Base-by-base conservation (phyloP, 2,888 invertebrate genomes). In the Schizaphis graminum region DNA sequence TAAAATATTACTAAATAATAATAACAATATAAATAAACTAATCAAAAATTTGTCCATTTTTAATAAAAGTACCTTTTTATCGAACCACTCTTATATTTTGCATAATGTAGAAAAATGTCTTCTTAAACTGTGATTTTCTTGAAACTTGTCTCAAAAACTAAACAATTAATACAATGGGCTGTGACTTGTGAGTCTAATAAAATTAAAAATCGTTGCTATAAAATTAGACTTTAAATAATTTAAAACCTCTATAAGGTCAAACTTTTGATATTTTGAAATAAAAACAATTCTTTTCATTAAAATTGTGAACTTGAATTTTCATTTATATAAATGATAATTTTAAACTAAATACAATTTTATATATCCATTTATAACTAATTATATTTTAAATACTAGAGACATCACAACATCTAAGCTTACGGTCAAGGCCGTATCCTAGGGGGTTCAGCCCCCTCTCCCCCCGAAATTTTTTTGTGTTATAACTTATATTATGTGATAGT, bases 331-430 rank as follows among this genome's bases (percentile, higher is more conserved):
- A 85, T 57, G 24, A 85, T 86, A 44, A 67, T 77, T 47, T 85
- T 91, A 44, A 44, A 44, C 41, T 91, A 41, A 53, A 28, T 84
- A 35, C 26, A 24, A 41, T 56, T 91, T 84, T 84, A 56, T 56
- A 24, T 47, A 47, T 86, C 11, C 41, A 41, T 88, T 88, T 56
- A n/a, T 88, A 41, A 56, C 41, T 35, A 56, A 56, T 56, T 56
- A 56, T 56, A 41, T 49, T 26, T 56, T 89, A 89, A 88, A 88
- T 56, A 88, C 53, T 88, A 53, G 49, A n/a, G 53, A 13, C n/a
- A 87, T 53, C 28, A 88, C 35, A 4, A 35, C n/a, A 24, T 88
- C 24, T 53, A n/a, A 88, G 88, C 3, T 53, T 88, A 88, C 24
- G 35, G 35, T 24, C n/a, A n/a, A n/a, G n/a, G n/a, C n/a, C n/a